Evolutionary conservation across 37 sponge, comb jelly and placozoan species (phyloP).

Genomic region (Crambe crambe): DNA sequence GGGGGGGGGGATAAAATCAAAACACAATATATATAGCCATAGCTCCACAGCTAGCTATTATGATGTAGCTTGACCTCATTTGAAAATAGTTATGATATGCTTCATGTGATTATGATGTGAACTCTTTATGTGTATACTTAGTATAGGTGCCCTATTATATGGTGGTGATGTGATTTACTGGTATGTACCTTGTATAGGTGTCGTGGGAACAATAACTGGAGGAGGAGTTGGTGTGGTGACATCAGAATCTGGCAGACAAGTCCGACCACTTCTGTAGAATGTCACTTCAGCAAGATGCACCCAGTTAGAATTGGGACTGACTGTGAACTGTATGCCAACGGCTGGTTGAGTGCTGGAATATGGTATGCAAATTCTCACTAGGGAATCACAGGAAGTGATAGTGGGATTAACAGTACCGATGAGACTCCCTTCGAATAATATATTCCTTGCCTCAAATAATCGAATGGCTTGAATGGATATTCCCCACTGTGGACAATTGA

Average conservation of each 20-base stretch:
- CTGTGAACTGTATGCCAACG: neutral
- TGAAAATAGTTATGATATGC: too few relatives aligned
- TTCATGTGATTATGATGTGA: too few relatives aligned
- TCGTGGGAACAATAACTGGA: neutral
- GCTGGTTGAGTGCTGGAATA: neutral
- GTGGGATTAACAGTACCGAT: neutral
- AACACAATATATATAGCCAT: too few relatives aligned
- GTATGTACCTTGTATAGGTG: too few relatives aligned
- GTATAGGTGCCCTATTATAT: too few relatives aligned
- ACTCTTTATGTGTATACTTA: too few relatives aligned
- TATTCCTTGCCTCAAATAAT: neutral
- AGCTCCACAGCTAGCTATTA: too few relatives aligned
- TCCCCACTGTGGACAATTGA: neutral
- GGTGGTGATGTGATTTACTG: too few relatives aligned
- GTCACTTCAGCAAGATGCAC: slow-evolving; percentile 5
- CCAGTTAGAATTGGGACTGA: neutral
- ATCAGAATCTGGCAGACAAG: neutral
- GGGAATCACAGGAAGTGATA: neutral
- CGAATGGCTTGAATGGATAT: neutral
- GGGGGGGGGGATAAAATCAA: too few relatives aligned
- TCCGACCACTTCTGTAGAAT: neutral
- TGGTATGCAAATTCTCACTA: neutral
- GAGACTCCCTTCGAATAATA: too few relatives aligned
- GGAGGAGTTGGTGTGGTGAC: neutral
- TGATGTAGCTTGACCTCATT: too few relatives aligned